Conservation (phyloP, 37 sponge, comb jelly and placozoan species). For the Crambe crambe region DNA sequence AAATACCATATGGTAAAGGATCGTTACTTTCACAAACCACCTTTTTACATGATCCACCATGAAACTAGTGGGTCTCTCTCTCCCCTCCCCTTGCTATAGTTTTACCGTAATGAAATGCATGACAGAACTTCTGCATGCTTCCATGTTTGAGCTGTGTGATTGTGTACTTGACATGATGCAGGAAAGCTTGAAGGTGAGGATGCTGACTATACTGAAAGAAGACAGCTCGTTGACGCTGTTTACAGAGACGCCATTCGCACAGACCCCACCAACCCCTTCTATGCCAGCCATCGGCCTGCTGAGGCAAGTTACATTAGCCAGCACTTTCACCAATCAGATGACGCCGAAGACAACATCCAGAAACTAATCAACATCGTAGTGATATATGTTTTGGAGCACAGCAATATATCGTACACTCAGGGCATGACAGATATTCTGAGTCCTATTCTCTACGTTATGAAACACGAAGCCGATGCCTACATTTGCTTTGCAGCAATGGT, state of each 20-base stretch:
- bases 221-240: slow-evolving; percentile 32
- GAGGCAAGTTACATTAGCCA: neutral
- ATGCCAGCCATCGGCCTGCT: neutral
- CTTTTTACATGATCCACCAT: too few species aligned
- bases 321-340: neutral
- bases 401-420: slow-evolving; percentile 67
- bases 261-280: slow-evolving; percentile 59
- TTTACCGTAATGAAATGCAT: too few species aligned
- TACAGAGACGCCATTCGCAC: slow-evolving; percentile 70
- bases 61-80: too few species aligned
- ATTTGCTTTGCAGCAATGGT: slow-evolving; percentile 70
- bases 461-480: slow-evolving; percentile 70
- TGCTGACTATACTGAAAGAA: neutral
- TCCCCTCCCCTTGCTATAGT: too few species aligned
- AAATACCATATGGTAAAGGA: too few species aligned
- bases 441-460: slow-evolving; percentile 74
- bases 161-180: too few species aligned
- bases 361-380: slow-evolving; percentile 56
- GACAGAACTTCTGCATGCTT: too few species aligned
- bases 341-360: slow-evolving; percentile 46
- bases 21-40: too few species aligned
- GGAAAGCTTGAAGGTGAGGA: neutral
- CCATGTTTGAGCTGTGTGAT: too few species aligned
- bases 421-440: slow-evolving; percentile 84
- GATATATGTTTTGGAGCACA: slow-evolving; percentile 71